Conservation (phyloP, 2,888 invertebrate species). For the Andrena minutula region DNA sequence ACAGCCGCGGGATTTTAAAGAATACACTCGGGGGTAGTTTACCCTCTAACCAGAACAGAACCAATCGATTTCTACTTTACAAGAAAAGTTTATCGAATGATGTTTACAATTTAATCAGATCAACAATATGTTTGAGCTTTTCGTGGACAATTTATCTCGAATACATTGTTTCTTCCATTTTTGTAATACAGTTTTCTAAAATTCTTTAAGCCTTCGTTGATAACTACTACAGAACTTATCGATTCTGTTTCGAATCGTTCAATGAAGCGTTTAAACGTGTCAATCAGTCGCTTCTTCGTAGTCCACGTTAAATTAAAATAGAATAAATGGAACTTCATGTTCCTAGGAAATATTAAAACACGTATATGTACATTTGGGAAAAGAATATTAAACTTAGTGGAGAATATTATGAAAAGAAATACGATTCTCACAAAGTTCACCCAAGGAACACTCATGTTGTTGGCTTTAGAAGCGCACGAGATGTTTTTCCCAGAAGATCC, state of each 20-base stretch:
- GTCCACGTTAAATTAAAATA: too few species aligned
- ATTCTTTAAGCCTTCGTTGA: too few species aligned
- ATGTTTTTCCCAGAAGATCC: background rate
- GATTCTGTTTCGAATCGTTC: too few species aligned
- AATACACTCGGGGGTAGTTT: constrained; percentile 9
- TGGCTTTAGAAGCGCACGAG: background rate
- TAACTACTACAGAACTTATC: too few species aligned
- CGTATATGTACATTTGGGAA: too few species aligned
- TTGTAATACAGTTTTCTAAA: too few species aligned
- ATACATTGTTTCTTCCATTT: background rate
- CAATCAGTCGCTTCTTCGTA: too few species aligned
- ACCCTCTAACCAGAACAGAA: background rate
- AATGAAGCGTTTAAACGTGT: too few species aligned
- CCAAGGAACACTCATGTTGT: background rate
- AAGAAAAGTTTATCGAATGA: background rate
- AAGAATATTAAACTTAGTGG: too few species aligned
- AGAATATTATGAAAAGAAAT: background rate
- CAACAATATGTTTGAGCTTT: too few species aligned
- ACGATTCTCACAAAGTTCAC: background rate
- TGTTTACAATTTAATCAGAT: background rate
- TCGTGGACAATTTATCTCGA: background rate
- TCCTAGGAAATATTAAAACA: too few species aligned
- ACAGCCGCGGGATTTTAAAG: constrained; percentile 40
- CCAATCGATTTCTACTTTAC: background rate
- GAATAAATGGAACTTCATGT: too few species aligned